Base-by-base conservation (phyloP, 2,888 invertebrate species). In the Dimorphilus gyrociliatus region DNA sequence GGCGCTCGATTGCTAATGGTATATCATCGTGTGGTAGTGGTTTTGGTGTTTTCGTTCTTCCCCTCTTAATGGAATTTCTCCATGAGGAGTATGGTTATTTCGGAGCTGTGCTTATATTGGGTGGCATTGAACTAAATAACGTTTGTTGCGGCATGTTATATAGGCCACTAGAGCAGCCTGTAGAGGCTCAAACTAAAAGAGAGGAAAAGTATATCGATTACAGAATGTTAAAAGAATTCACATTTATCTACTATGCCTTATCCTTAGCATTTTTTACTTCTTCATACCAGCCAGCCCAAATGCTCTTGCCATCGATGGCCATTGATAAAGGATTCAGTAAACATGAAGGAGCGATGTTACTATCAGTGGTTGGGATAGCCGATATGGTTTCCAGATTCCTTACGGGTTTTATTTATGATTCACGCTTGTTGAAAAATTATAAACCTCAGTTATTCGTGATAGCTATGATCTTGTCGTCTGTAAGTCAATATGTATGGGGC, bases 321-420 rank as follows among this genome's bases (percentile, higher is more conserved):
- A 36, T 39, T 21, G 36, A 41, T 6, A 39, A 34, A 24, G 44
- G 46, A 2, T 30, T 43, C 15, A 25, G 34, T 3, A 32, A 39
- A 17, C 27, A 38, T 14, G 33, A 69, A 1, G 72, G 76, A 0
- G 69, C 75, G 3, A 72, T 73, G 53, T 65, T 90, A 33, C 70
- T 90, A 8, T 77, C 85, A 0, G 70, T 77, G 2, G 82, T 90
- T 46, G 92, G 90, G 18, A 72, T 85, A 25, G 73, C 82, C 1
- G 92, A 92, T 55, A 86, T 85, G 1, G 55, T 85, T 26, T 85
- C 86, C 27, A 77, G 90, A 66, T 73, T 90, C 12, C 25, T 37
- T 6, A 44, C 45, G 13, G 47, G 47, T 10, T 31, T 45, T 19
- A 13, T 48, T 6, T 37, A 48, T 10, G 46, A 50, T 32, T n/a